These are phyloP conservation scores for Monochamus alternatus DNA, from an alignment of 2,888 invertebrate species.

Conservation along the genomic window DNA sequence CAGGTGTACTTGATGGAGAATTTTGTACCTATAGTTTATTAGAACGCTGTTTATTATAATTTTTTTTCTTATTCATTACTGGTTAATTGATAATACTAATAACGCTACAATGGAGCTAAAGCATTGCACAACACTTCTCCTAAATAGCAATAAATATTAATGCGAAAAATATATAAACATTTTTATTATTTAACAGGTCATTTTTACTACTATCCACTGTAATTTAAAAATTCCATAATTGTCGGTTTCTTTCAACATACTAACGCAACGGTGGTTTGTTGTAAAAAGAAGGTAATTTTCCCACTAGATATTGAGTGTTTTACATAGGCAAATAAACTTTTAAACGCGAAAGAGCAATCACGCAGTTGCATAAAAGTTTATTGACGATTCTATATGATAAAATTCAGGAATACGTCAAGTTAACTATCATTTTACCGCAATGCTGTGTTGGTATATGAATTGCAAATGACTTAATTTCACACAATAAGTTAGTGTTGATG, in stretches of 20 bases:
- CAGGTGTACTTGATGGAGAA: no score
- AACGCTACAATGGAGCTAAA: neutral
- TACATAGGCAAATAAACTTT: constrained; percentile 15
- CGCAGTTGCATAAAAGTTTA: no score
- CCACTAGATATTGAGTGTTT: neutral
- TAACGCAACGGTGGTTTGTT: constrained; percentile 4
- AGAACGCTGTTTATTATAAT: no score
- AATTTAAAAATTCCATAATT: neutral
- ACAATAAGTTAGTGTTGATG: no score
- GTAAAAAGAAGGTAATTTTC: constrained; percentile 7
- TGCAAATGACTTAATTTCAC: no score
- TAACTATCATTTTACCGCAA: no score
- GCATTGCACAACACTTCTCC: neutral
- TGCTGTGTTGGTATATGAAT: no score
- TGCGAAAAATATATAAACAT: neutral
- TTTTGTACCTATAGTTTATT: no score
- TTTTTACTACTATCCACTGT: neutral
- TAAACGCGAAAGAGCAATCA: neutral
- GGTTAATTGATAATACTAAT: neutral
- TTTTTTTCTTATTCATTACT: neutral
- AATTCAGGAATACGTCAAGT: no score
- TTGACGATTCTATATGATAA: no score
- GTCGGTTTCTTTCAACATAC: constrained; percentile 19
- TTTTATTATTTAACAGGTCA: neutral
- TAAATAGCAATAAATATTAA: constrained; percentile 15